A percentile compares a stretch with the other conserved stretches of the same genome.
phyloP scores from a whole-genome alignment of 35 echinoderm and acorn worm genomes.

The Ophiothrix spiculata region DNA sequence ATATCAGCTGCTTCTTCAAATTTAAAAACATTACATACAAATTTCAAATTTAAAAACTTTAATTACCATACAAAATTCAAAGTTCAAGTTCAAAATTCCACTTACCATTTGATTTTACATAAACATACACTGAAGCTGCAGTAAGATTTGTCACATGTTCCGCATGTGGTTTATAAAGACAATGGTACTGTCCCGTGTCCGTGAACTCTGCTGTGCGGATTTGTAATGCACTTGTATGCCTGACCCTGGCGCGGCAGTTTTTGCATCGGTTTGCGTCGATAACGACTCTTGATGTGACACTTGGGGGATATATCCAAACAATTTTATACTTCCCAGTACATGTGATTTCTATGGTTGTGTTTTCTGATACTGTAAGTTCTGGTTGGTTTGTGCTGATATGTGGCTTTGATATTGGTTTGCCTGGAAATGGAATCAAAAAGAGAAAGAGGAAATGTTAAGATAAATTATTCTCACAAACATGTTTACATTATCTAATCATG shows the following conservation, averaged over 20 bases:
- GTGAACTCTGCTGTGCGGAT: conserved; percentile 7
- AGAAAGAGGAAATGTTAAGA: too few relatives aligned
- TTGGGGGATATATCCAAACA: conserved; percentile 53
- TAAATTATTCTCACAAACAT: too few relatives aligned
- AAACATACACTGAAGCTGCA: conserved; percentile 1
- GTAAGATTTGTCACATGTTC: neutral
- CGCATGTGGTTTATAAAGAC: conserved; percentile 31
- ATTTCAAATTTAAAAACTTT: neutral
- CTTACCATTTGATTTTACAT: neutral
- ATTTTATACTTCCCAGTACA: conserved; percentile 58
- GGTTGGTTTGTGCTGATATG: conserved; percentile 20
- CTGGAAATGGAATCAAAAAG: neutral
- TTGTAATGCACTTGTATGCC: conserved; percentile 21
- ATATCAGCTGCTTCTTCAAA: neutral
- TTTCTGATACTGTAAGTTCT: conserved; percentile 29
- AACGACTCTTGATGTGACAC: conserved; percentile 14
- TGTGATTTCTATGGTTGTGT: conserved; percentile 39
- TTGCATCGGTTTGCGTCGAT: conserved; percentile 12
- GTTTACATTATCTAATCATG: too few relatives aligned
- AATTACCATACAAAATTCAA: neutral
- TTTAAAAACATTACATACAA: neutral
- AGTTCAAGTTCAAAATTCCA: neutral
- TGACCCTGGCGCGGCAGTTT: conserved; percentile 6
- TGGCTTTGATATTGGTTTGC: neutral
- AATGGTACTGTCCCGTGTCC: conserved; percentile 44